Evolutionary conservation across 2,888 invertebrate genomes (phyloP), one percentile per base, ranked within the genome.

Genomic region (Erebia ligea): DNA sequence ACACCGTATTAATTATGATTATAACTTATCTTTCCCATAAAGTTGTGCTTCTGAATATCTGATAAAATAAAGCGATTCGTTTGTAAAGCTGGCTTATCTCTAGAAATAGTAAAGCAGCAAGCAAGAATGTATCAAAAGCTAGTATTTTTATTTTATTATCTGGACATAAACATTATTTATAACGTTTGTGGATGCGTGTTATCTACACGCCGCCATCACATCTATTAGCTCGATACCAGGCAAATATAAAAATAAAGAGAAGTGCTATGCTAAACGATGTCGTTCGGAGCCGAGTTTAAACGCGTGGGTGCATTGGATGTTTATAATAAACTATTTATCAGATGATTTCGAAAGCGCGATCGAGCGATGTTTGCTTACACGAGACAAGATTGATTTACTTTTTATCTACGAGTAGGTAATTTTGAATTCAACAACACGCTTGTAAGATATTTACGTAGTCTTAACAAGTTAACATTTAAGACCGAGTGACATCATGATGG

Each of bases 201-300:
- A 71, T 72, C 62, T 70, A 65, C 65, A 75, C 75, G 75, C 80
- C 77, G 81, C 81, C 82, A 80, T 86, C 80, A 79, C 80, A 81
- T 83, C 80, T 83, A 80, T 84, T 82, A 81, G 79, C 78, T 77
- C 72, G 79, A 80, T 86, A 87, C 87, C 73, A 86, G 86, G 86
- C 82, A 77, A 80, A 76, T 84, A 87, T 88, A 83, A 83, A 84
- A 83, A 81, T 81, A 81, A 84, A 85, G 84, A 84, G 80, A 78
- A 79, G 79, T 77, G 79, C 11, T 54, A 54, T 54, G 81, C 80
- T 82, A 84, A 85, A 86, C 86, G 84, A 85, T 83, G 81, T 85
- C 84, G 83, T 86, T 78, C 76, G 80, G 80, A 78, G 78, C 73
- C 73, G 77, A 76, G 77, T 75, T 66, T 79, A 79, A 75, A 77